phyloP scores from a whole-genome alignment of 2,797 vertebrate species.

The Syncerus caffer region DNA sequence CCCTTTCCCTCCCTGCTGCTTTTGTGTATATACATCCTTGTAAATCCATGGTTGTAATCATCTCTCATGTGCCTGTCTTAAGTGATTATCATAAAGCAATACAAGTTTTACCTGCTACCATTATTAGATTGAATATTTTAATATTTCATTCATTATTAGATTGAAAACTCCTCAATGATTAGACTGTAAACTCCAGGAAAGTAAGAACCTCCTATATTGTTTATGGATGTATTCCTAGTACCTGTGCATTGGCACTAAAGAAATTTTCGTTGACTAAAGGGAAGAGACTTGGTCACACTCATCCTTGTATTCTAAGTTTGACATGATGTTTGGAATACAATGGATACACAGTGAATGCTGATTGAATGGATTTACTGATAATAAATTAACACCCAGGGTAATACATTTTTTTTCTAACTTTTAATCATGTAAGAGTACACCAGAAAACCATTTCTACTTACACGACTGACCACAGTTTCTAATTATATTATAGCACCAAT shows the following conservation, averaged over 20 bases:
- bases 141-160: neutral
- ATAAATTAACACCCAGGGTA: neutral
- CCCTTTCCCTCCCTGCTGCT: neutral
- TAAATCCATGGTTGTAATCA: neutral
- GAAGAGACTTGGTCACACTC: neutral
- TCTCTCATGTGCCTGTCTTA: neutral
- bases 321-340: neutral
- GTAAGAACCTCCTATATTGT: neutral
- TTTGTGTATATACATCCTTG: neutral
- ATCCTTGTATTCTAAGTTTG: neutral
- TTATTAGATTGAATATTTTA: neutral
- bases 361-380: slow-evolving; percentile 19
- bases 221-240: neutral
- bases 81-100: neutral
- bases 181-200: neutral
- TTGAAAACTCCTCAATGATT: neutral
- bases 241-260: neutral
- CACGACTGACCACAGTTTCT: neutral
- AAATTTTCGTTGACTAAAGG: neutral
- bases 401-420: neutral
- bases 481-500: neutral
- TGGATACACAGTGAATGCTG: neutral
- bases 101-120: neutral
- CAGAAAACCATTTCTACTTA: neutral
- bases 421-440: neutral